Percentiles rank a stretch among this genome's conserved stretches.
These are phyloP conservation scores for Hypena proboscidalis DNA, from an alignment of 2,888 invertebrate genomes.

Conservation along the genomic window DNA sequence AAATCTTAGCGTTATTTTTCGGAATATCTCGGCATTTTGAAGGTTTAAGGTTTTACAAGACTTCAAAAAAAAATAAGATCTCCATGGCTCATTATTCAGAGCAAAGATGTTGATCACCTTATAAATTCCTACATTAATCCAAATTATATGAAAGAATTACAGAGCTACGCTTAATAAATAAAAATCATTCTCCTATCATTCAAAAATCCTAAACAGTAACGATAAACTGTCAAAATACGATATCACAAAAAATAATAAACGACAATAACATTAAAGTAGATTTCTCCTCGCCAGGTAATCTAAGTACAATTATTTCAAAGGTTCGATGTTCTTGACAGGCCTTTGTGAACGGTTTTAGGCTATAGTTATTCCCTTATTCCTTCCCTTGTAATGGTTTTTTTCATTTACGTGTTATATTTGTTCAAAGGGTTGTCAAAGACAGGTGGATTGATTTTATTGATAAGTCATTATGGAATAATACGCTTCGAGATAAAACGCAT, in stretches of 20 bases:
- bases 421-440: constrained; percentile 40
- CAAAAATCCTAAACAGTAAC: constrained; percentile 5
- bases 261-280: constrained; percentile 36
- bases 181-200: neutral
- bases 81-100: too few species aligned
- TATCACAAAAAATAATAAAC: constrained; percentile 34
- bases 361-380: constrained; percentile 36
- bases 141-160: too few species aligned
- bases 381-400: constrained; percentile 27
- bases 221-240: constrained; percentile 27
- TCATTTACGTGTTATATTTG: constrained; percentile 30
- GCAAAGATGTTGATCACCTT: too few species aligned
- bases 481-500: too few species aligned
- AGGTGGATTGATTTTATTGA: constrained; percentile 32
- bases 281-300: constrained; percentile 44
- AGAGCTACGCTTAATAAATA: too few species aligned
- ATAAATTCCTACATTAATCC: too few species aligned
- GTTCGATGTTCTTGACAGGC: constrained; percentile 45
- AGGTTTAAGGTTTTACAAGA: too few species aligned
- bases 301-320: constrained; percentile 46
- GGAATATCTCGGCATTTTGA: too few species aligned
- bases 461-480: constrained; percentile 29
- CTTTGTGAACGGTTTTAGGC: constrained; percentile 34
- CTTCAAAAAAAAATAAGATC: too few species aligned
- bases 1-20: too few species aligned